phyloP scores from a whole-genome alignment of 2,888 invertebrate species.

The Sclerodermus sp. region DNA sequence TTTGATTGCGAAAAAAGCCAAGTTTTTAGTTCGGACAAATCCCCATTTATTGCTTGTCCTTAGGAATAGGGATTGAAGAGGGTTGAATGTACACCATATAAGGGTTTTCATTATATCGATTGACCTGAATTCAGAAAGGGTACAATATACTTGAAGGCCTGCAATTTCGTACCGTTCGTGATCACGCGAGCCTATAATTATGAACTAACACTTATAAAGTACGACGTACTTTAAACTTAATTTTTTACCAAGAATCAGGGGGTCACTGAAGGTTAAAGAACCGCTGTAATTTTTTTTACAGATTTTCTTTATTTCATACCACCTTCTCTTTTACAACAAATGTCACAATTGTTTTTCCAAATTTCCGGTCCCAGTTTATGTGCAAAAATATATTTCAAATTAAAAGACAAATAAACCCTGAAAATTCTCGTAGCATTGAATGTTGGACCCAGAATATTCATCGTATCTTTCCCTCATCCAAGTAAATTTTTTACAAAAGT shows the following conservation, averaged over 20 bases:
- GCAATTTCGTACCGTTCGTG: constrained; percentile 12
- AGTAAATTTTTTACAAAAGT: too few relatives aligned
- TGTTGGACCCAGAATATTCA: too few relatives aligned
- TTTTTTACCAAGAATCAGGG: neutral
- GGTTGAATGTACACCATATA: neutral
- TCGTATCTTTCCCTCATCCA: too few relatives aligned
- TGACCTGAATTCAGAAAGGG: constrained; percentile 21
- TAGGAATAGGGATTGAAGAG: too few relatives aligned
- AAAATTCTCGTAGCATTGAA: too few relatives aligned
- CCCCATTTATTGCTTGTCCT: too few relatives aligned
- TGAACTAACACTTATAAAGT: constrained; percentile 4
- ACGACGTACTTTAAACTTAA: constrained; percentile 1
- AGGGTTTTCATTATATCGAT: constrained; percentile 17
- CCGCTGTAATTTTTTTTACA: neutral
- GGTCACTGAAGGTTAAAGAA: neutral
- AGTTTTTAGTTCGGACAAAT: too few relatives aligned
- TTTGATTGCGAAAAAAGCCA: too few relatives aligned
- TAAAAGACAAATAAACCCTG: too few relatives aligned
- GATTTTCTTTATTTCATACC: constrained; percentile 17
- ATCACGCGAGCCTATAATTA: constrained; percentile 24
- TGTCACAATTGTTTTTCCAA: constrained; percentile 10
- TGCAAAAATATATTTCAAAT: too few relatives aligned
- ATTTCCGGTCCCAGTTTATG: too few relatives aligned
- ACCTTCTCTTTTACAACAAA: constrained; percentile 18
- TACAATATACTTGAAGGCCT: constrained; percentile 1